A percentile compares a stretch with the other conserved stretches of the same genome.
These are phyloP conservation scores for Drosophila incognita DNA, from an alignment of 2,888 invertebrate species.

Conservation along the genomic window DNA sequence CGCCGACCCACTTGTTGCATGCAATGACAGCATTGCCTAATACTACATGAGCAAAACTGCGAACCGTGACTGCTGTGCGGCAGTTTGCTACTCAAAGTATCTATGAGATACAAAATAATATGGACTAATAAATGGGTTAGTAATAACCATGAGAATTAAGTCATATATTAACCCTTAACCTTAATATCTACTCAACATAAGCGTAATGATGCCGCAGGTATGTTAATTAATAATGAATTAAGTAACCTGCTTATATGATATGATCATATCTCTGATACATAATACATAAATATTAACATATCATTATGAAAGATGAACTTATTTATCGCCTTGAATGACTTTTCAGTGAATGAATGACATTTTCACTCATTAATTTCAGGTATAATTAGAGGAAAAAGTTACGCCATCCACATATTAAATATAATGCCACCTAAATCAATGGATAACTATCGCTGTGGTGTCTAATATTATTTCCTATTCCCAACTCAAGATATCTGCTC, in stretches of 20 bases:
- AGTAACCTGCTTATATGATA: no score
- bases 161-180: neutral
- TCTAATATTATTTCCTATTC: neutral
- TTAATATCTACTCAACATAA: neutral
- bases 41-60: constrained; percentile 2
- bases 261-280: no score
- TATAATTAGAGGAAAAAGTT: neutral
- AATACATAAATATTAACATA: neutral
- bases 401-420: neutral
- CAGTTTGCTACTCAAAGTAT: neutral
- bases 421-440: neutral
- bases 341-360: neutral
- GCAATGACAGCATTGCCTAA: constrained; percentile 28
- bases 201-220: neutral
- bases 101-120: neutral
- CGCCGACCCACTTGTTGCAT: constrained; percentile 21
- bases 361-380: neutral
- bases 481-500: neutral
- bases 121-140: neutral
- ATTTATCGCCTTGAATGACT: neutral
- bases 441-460: neutral
- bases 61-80: constrained; percentile 24
- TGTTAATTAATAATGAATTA: no score
- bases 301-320: neutral
- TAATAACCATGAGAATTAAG: neutral